These are phyloP conservation scores for Macrostomum lignano DNA, from an alignment of 1,140 invertebrate genomes.

Conservation along the genomic window DNA sequence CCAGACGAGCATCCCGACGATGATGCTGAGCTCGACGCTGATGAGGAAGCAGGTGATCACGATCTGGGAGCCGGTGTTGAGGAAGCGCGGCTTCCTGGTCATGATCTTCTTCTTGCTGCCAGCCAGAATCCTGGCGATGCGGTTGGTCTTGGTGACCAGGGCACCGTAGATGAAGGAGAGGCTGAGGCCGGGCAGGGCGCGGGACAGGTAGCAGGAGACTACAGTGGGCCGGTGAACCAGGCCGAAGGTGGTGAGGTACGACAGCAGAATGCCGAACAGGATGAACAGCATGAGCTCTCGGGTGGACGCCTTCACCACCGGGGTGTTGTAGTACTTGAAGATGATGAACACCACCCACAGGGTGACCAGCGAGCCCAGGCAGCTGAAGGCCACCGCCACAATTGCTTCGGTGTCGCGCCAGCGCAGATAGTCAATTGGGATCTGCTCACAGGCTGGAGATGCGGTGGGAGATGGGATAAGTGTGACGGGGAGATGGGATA, in stretches of 20 bases:
- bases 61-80: slow-evolving; percentile 35
- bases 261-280: slow-evolving; percentile 34
- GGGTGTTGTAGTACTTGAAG: slow-evolving; percentile 40
- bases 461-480: too few relatives aligned
- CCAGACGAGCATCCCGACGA: slow-evolving; percentile 38
- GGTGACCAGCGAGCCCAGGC: slow-evolving; percentile 38
- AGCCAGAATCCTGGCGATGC: slow-evolving; percentile 50
- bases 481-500: too few relatives aligned
- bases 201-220: slow-evolving; percentile 37
- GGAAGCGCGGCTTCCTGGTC: slow-evolving; percentile 42
- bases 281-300: slow-evolving; percentile 50
- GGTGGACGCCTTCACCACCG: slow-evolving; percentile 43
- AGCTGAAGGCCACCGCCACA: slow-evolving; percentile 34
- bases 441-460: slow-evolving; percentile 33
- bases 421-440: slow-evolving; percentile 32
- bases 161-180: slow-evolving; percentile 56
- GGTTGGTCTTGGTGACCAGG: slow-evolving; percentile 52
- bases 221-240: slow-evolving; percentile 40
- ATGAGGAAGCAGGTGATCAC: slow-evolving; percentile 38
- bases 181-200: slow-evolving; percentile 42
- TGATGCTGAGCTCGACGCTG: slow-evolving; percentile 39
- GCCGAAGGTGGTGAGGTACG: slow-evolving; percentile 35
- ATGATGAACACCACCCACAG: slow-evolving; percentile 34
- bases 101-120: slow-evolving; percentile 50
- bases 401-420: slow-evolving; percentile 35